Conservation (phyloP, 2,797 vertebrate genomes). For the Protosalanx chinensis region DNA sequence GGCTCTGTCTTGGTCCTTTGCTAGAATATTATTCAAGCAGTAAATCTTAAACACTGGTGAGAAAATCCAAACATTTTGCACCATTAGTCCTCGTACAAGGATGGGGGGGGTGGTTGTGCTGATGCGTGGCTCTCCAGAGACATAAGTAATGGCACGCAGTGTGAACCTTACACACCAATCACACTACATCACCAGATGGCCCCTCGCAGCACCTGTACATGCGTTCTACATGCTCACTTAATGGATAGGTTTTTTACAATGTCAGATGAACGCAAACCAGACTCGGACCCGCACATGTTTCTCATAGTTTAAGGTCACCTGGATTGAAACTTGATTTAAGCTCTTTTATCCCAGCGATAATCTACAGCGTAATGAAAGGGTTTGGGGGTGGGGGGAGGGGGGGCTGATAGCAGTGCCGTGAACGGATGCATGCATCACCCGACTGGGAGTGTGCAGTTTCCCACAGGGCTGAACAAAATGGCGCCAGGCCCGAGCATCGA, state of each 20-base stretch:
- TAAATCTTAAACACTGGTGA: conserved; percentile 56
- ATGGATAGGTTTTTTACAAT: conserved; percentile 23
- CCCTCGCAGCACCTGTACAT: conserved; percentile 38
- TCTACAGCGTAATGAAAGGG: not conserved
- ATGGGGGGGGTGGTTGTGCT: conserved; percentile 40
- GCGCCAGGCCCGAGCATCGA: no score
- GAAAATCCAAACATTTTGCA: conserved; percentile 46
- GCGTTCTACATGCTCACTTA: conserved; percentile 6
- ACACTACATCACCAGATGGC: conserved; percentile 41
- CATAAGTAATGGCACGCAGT: conserved; percentile 41
- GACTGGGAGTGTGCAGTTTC: not conserved
- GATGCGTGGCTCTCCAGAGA: conserved; percentile 56
- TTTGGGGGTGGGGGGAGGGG: not conserved
- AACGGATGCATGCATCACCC: not conserved
- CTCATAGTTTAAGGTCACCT: conserved; percentile 63
- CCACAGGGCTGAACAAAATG: not conserved
- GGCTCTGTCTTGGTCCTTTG: conserved; percentile 37
- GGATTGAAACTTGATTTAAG: conserved; percentile 31
- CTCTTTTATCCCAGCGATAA: not conserved
- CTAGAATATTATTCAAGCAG: conserved; percentile 43
- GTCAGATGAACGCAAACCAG: conserved; percentile 66
- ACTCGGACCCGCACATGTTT: conserved; percentile 63
- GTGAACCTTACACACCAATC: conserved; percentile 42
- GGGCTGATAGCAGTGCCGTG: not conserved
- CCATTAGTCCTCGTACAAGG: conserved; percentile 57